Conservation (phyloP, 23 tunicate genomes). For the Halocynthia aurantium region DNA sequence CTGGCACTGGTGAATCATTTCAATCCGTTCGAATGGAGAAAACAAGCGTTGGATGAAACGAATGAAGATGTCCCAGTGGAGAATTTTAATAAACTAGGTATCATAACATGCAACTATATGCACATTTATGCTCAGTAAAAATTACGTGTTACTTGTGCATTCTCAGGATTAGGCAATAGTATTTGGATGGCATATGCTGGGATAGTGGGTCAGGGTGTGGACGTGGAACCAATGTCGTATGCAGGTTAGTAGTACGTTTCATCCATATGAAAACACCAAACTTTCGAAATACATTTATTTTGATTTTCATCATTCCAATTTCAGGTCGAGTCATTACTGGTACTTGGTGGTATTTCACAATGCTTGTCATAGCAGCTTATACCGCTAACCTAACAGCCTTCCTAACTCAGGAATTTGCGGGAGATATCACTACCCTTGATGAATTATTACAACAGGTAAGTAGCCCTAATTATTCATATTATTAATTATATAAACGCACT, state of each 20-base stretch:
- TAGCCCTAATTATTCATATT: neutral
- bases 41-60: slow-evolving; percentile 55
- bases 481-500: neutral
- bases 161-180: slow-evolving; percentile 48
- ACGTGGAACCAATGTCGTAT: slow-evolving; percentile 57
- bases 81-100: slow-evolving; percentile 53
- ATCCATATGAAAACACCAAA: too few relatives aligned
- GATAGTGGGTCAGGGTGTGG: slow-evolving; percentile 50
- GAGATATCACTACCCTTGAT: slow-evolving; percentile 28
- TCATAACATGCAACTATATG: neutral
- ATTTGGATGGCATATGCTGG: slow-evolving; percentile 69
- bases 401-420: slow-evolving; percentile 55
- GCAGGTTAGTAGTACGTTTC: slow-evolving; percentile 21
- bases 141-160: neutral
- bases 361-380: slow-evolving; percentile 57
- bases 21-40: slow-evolving; percentile 66
- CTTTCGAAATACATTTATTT: too few relatives aligned
- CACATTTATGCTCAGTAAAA: neutral
- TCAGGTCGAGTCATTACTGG: slow-evolving; percentile 46
- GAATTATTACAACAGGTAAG: slow-evolving; percentile 29
- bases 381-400: slow-evolving; percentile 56
- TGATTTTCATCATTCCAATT: neutral
- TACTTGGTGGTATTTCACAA: slow-evolving; percentile 64
- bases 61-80: slow-evolving; percentile 65
- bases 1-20: slow-evolving; percentile 44